These are phyloP conservation scores for Ellobius talpinus DNA, from an alignment of 2,113 vertebrate genomes.

Conservation along the genomic window DNA sequence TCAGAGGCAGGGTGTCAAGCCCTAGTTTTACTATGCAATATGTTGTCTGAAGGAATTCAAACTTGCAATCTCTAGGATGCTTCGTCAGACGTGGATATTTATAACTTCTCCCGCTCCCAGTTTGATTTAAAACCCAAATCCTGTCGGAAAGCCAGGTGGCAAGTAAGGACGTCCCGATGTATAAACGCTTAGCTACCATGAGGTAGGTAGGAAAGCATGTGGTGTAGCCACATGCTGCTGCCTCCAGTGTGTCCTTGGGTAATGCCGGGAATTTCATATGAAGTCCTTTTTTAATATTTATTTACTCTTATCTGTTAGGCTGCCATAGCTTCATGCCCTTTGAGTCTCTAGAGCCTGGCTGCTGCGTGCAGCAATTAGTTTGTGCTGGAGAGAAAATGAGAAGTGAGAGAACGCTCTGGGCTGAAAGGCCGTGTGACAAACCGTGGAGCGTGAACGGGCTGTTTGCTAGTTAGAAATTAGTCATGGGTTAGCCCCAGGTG, in stretches of 20 bases:
- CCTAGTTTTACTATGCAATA: constrained; percentile 35
- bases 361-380: constrained; percentile 35
- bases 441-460: not conserved
- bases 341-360: not conserved
- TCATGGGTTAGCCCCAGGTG: not conserved
- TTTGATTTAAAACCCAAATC: constrained; percentile 43
- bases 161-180: constrained; percentile 24
- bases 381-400: constrained; percentile 61
- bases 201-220: not conserved
- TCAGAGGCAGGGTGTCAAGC: not conserved
- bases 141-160: constrained; percentile 43
- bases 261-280: not conserved
- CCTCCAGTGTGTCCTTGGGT: not conserved
- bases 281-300: constrained; percentile 14
- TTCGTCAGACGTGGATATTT: constrained; percentile 60
- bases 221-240: not conserved
- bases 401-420: constrained; percentile 31
- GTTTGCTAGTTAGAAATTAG: constrained; percentile 55
- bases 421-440: constrained; percentile 19
- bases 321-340: not conserved
- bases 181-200: not conserved
- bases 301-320: constrained; percentile 33
- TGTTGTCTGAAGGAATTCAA: constrained; percentile 54
- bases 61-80: not conserved
- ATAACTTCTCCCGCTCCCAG: constrained; percentile 1